phyloP scores from a whole-genome alignment of 2,888 invertebrate species.

The Parelbella ahira region DNA sequence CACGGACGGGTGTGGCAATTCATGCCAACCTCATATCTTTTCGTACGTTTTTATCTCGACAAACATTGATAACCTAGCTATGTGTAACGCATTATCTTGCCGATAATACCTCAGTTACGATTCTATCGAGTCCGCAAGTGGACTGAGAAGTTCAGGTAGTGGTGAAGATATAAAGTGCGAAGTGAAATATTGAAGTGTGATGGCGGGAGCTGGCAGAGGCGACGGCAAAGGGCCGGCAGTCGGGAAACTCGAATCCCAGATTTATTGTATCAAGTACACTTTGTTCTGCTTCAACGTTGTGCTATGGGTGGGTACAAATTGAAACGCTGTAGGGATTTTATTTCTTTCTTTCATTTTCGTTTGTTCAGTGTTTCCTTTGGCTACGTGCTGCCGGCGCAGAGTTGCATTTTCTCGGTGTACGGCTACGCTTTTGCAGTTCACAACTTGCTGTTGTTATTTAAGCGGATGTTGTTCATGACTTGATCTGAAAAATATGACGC shows the following conservation, averaged over 20 bases:
- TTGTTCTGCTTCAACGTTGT: slow-evolving; percentile 90
- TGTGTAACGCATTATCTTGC: slow-evolving; percentile 53
- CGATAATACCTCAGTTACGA: slow-evolving; percentile 59
- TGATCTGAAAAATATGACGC: too few relatives aligned
- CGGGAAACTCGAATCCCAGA: slow-evolving; percentile 86
- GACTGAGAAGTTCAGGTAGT: slow-evolving; percentile 34
- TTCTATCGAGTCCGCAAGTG: slow-evolving; percentile 48
- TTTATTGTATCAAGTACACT: slow-evolving; percentile 89
- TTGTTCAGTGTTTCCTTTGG: slow-evolving; percentile 4
- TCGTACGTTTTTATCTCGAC: slow-evolving; percentile 62
- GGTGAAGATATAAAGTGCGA: slow-evolving; percentile 38
- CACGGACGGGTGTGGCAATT: slow-evolving; percentile 64
- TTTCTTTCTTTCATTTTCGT: slow-evolving; percentile 4
- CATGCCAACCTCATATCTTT: slow-evolving; percentile 51
- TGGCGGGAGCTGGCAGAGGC: slow-evolving; percentile 79
- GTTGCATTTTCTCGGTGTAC: not conserved
- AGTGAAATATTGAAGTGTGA: slow-evolving; percentile 53
- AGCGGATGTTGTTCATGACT: not conserved
- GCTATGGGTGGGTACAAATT: slow-evolving; percentile 84
- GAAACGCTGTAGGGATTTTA: slow-evolving; percentile 3
- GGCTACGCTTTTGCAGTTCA: not conserved
- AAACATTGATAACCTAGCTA: slow-evolving; percentile 73
- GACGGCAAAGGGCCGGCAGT: slow-evolving; percentile 73
- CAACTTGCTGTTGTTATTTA: too few relatives aligned
- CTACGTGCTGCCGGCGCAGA: slow-evolving; percentile 1